Evolutionary conservation across 2,113 vertebrate species (phyloP), one percentile per base, ranked within the genome.

Genomic region (Mastomys coucha): DNA sequence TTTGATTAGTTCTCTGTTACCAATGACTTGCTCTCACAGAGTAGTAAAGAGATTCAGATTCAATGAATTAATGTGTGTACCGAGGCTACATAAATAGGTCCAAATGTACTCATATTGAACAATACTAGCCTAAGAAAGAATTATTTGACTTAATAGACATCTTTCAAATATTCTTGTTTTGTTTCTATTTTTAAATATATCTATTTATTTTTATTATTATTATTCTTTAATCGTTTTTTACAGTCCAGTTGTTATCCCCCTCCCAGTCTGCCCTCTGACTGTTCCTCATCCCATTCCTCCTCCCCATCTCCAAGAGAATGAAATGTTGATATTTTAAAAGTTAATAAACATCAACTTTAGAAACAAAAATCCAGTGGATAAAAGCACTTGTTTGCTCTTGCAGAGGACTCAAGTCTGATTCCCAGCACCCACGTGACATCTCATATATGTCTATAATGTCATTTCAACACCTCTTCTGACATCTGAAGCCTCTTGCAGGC

Each of bases 291-390:
- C 60, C 58, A 63, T 67, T 12, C 65, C 65, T 31, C 65, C 65
- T 67, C 28, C 65, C 65, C 65, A 12, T 28, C 63, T 65, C 63
- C 63, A 28, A 11, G 63, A 65, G 63, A 12, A 67, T 33, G 65
- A 13, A 91, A 89, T 8, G 87, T 12, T 84, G 58, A 45, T 70
- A 96, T 91, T 96, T 95, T 96, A 91, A 80, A 69, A 49, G 51
- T 22, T 86, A 91, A 93, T 82, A 87, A 88, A 92, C 28, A 87
- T 78, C 42, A 69, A 36, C 28, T 45, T 65, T 33, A 45, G 45
- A 63, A 85, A 85, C 39, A 65, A 86, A 86, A 67, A 42, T 63
- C 56, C n/a, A 84, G 20, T 28, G 7, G n/a, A 31, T 84, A 84
- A 63, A 14, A 84, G 56, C 24, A 84, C 56, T n/a, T 82, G 9